Percentiles rank a stretch among this genome's conserved stretches.
phyloP scores from a whole-genome alignment of 2,888 invertebrate genomes.

The Micoletzkya japonica region DNA sequence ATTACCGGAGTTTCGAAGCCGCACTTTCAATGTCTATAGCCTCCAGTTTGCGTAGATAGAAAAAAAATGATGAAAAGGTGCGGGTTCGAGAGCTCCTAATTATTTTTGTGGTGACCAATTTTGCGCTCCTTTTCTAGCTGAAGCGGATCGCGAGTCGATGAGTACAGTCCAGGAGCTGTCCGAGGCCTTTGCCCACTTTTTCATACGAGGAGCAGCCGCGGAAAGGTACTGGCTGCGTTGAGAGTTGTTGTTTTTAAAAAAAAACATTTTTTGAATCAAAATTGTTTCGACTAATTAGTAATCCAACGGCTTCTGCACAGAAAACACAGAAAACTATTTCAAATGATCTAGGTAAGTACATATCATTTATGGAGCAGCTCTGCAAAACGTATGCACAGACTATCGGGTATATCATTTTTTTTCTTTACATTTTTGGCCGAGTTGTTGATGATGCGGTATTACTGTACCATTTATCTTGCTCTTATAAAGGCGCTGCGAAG shows the following conservation, averaged over 20 bases:
- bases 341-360: not conserved
- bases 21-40: too few species aligned
- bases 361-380: too few species aligned
- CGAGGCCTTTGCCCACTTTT: slow-evolving; percentile 66
- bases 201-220: slow-evolving; percentile 66
- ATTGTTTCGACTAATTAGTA: not conserved
- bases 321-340: not conserved
- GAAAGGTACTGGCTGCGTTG: slow-evolving; percentile 63
- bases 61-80: not conserved
- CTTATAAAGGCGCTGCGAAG: too few species aligned
- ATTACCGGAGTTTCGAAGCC: too few species aligned
- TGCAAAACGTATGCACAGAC: too few species aligned
- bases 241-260: not conserved
- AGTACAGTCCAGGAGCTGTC: slow-evolving; percentile 64
- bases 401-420: not conserved
- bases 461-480: too few species aligned
- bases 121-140: slow-evolving; percentile 19
- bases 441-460: not conserved
- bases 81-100: too few species aligned
- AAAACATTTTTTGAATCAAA: not conserved
- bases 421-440: not conserved
- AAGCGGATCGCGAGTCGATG: slow-evolving; percentile 57
- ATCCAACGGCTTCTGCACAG: too few species aligned
- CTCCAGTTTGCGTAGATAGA: not conserved
- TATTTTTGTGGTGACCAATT: too few species aligned